Percentiles rank a stretch among this genome's conserved stretches.
phyloP scores from a whole-genome alignment of 2,797 vertebrate species.

The Gymnodraco acuticeps region DNA sequence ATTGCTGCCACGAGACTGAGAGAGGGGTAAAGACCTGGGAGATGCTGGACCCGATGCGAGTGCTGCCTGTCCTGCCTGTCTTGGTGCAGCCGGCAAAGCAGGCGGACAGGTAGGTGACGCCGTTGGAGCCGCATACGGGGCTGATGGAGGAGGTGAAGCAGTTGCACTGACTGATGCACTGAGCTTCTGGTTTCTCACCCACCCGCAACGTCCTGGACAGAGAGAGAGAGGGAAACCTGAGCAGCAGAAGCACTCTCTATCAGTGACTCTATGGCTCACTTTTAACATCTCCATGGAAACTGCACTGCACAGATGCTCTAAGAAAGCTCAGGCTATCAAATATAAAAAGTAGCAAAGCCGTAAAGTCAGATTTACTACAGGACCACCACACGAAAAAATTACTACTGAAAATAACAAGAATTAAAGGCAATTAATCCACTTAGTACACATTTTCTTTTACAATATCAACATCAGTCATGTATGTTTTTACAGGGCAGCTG shows the following conservation, averaged over 20 bases:
- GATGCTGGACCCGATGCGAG: slow-evolving; percentile 13
- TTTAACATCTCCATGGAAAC: slow-evolving; percentile 69
- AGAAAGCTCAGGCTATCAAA: slow-evolving; percentile 17
- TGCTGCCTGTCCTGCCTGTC: slow-evolving; percentile 78
- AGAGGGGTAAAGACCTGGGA: slow-evolving; percentile 68
- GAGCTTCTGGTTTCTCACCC: slow-evolving; percentile 87
- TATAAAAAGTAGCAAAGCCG: not conserved
- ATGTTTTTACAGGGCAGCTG: not conserved
- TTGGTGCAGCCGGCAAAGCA: slow-evolving; percentile 96
- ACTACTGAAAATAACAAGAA: not conserved
- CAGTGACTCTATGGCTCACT: slow-evolving; percentile 21
- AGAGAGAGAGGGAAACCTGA: slow-evolving; percentile 34
- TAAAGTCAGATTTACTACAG: slow-evolving; percentile 18
- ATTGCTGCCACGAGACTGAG: not conserved
- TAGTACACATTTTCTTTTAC: not conserved
- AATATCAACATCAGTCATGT: not conserved
- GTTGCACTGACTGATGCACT: slow-evolving; percentile 94
- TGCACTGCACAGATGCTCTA: slow-evolving; percentile 1
- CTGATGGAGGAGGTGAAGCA: slow-evolving; percentile 96
- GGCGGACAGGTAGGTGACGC: slow-evolving; percentile 95
- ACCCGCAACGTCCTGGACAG: slow-evolving; percentile 77
- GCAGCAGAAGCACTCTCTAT: slow-evolving; percentile 22
- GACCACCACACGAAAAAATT: not conserved
- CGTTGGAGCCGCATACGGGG: slow-evolving; percentile 95
- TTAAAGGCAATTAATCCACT: not conserved